Base-by-base conservation (phyloP, 2,113 vertebrate genomes). In the Strix aluco region DNA sequence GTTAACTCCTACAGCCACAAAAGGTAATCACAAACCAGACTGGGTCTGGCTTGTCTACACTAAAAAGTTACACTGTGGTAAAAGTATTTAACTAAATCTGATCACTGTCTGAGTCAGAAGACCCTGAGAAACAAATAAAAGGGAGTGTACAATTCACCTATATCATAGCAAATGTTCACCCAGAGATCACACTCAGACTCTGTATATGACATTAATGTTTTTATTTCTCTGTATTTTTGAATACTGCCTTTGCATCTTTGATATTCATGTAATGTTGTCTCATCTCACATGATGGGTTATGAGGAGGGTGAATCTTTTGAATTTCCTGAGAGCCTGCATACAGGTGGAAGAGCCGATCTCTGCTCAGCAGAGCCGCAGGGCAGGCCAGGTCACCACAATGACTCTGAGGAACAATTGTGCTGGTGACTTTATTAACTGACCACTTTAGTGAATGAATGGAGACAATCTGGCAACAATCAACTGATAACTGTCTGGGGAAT, bases 61-160 rank as follows among this genome's bases (percentile, higher is more conserved):
- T 44, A 54, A 73, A 17, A 36, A 29, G 1, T 8, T 44, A 3
- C 22, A 22, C 26, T 25, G 3, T 17, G 8, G 19, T 49, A 36
- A 62, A 88, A 73, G 5, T 26, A 36, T 36, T 72, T 34, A 38
- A 27, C 42, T 30, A 46, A 54, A 57, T 46, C 30, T 74, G 14
- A 18, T 66, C n/a, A 15, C 19, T 59, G 26, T 29, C 15, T 40
- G 29, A 62, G 30, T 61, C 21, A 73, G 34, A 10, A 66, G 12
- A 30, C 21, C 34, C 46, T 52, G 18, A 86, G 30, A 83, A 94
- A 72, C 4, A 63, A 61, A 62, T 21, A 19, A 65, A 81, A 51
- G 20, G 1, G 23, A 70, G 9, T 11, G 18, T 66, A 5, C 4
- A 51, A 17, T 72, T 79, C 27, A 77, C 0, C 0, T 71, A 4